Evolutionary conservation across 1,140 invertebrate genomes (phyloP).

Genomic region (Hypsibius dujardini): DNA sequence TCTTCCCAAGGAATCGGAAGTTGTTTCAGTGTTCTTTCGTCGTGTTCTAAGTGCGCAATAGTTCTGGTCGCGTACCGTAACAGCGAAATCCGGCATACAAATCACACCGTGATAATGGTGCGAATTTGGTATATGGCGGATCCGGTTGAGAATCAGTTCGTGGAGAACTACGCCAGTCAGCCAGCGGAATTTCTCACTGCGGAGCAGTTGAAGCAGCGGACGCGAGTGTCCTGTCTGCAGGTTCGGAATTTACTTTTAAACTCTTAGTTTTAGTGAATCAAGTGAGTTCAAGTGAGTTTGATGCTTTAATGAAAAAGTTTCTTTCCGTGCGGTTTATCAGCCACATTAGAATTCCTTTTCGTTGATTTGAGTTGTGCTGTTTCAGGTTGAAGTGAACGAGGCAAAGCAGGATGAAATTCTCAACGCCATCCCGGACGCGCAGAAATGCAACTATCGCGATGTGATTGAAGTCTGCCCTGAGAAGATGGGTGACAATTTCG

Average conservation of each 20-base stretch:
- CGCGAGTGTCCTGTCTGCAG: constrained; percentile 65
- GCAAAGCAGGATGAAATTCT: constrained; percentile 43
- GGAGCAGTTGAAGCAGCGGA: constrained; percentile 45
- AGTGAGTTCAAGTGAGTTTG: too few species aligned
- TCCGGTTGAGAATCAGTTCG: constrained; percentile 46
- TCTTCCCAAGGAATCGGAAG: too few species aligned
- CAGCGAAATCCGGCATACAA: too few species aligned
- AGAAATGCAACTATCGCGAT: constrained; percentile 77
- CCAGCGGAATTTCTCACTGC: constrained; percentile 45
- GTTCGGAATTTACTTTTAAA: constrained; percentile 35
- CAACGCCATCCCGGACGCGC: constrained; percentile 48
- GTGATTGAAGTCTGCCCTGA: constrained; percentile 61
- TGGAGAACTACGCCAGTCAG: constrained; percentile 55
- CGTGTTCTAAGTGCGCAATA: too few species aligned
- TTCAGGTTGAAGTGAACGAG: constrained; percentile 27
- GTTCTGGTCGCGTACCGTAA: too few species aligned
- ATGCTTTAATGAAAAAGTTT: too few species aligned
- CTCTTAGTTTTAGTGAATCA: too few species aligned
- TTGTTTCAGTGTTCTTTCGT: too few species aligned
- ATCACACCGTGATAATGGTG: too few species aligned
- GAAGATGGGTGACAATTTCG: constrained; percentile 67
- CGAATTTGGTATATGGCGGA: constrained; percentile 65
- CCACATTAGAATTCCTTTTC: not conserved
- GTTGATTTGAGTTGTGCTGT: too few species aligned
- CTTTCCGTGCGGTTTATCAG: not conserved